Base-by-base conservation (phyloP, 1,140 invertebrate species). In the Cotesia glomerata region DNA sequence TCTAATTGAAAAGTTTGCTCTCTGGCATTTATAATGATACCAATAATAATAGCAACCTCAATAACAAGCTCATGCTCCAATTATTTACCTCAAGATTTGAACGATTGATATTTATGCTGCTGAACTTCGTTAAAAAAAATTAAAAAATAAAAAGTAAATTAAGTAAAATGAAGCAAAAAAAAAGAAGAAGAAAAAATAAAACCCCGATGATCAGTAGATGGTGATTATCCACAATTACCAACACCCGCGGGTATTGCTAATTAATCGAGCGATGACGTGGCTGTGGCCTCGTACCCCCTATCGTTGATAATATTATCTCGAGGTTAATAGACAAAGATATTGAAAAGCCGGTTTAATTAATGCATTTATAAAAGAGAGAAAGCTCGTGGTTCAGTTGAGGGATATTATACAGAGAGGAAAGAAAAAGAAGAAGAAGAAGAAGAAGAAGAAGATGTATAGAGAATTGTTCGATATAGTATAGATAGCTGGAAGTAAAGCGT, bases 391-490 rank as follows among this genome's bases (percentile, higher is more conserved):
- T 26, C 26, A 26, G 63, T 49, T 49, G 11, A 26, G 32, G 49
- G 36, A 35, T 26, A 65, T 59, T 70, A 54, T 11, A 26, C 34
- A 35, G 3, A 67, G 3, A 62, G 13, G 34, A 39, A 58, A 39
- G 63, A 49, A 52, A 26, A 45, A 66, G 65, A 62, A 61, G 59
- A 62, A 66, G 59, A 61, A 75, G 49, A 63, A 72, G 76, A 76
- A 71, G 78, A 69, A 65, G 16, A 65, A 13, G 16, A 14, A 65
- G n/a, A 75, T 75, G 66, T 73, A 73, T 73, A 70, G 76, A 72
- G 68, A 78, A 78, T 79, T 77, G 77, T 78, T 74, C 74, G 71
- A 45, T 73, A 32, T 32, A 54, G 66, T 73, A 73, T 73, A 70
- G 76, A 72, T 67, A 79, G 39, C 8, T 45, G 39, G 26, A 5